Evolutionary conservation across 2,113 vertebrate species (phyloP).

Genomic region (Galbula dea): DNA sequence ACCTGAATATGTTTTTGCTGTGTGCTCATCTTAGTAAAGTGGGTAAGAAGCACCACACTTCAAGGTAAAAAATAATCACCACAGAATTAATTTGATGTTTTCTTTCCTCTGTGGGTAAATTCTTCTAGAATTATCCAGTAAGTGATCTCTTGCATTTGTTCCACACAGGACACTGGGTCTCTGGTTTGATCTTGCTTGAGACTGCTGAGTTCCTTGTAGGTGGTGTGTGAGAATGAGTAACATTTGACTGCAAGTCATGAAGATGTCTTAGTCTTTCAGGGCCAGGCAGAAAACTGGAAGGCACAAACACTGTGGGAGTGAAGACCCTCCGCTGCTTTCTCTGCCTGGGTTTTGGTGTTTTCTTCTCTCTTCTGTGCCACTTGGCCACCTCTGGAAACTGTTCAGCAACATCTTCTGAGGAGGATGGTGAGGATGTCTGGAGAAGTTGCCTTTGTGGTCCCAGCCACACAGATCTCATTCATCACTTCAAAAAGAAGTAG

Average conservation of each 20-base stretch:
- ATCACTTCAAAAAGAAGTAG: neutral
- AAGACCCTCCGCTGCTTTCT: neutral
- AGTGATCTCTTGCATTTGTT: neutral
- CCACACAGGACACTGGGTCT: neutral
- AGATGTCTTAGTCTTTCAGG: neutral
- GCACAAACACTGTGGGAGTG: neutral
- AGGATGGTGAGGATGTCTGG: neutral
- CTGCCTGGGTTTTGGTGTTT: neutral
- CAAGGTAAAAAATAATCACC: neutral
- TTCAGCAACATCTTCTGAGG: neutral
- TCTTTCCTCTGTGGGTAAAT: neutral
- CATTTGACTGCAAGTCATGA: neutral
- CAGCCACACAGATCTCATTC: neutral
- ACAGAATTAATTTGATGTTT: neutral
- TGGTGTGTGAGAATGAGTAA: neutral
- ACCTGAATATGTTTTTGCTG: neutral
- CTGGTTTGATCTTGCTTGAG: neutral
- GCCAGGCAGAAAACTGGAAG: neutral
- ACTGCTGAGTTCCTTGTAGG: neutral
- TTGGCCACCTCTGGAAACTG: neutral
- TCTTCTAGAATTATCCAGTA: neutral
- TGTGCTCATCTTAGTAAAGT: neutral
- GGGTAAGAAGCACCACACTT: neutral
- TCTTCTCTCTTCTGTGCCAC: neutral
- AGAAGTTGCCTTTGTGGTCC: neutral